Percentiles rank a stretch among this genome's conserved stretches.
Conservation (phyloP, 1,140 invertebrate species). For the Drosophila triauraria region DNA sequence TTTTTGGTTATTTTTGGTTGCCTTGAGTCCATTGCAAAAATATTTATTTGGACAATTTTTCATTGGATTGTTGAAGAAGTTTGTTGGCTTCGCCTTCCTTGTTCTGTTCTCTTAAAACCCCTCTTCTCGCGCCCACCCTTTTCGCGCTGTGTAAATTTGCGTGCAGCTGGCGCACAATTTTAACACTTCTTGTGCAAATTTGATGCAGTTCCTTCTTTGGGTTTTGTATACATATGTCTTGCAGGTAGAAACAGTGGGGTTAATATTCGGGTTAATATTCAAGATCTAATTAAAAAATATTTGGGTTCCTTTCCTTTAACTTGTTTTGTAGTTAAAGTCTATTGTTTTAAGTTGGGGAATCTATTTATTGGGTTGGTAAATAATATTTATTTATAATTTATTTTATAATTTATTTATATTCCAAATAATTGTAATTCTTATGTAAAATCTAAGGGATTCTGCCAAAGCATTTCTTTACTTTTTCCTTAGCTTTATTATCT, state of each 20-base stretch:
- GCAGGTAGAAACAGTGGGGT: slow-evolving; percentile 25
- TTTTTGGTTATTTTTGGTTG: slow-evolving; percentile 7
- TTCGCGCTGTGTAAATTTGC: slow-evolving; percentile 51
- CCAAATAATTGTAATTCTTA: no score
- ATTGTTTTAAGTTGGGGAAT: no score
- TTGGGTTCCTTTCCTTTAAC: background rate
- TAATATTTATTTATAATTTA: no score
- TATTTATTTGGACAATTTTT: slow-evolving; percentile 55
- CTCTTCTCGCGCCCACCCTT: background rate
- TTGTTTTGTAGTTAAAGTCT: no score
- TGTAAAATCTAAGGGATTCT: no score
- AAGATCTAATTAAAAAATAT: background rate
- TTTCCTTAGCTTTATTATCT: no score
- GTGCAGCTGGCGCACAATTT: slow-evolving; percentile 69
- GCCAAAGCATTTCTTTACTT: no score
- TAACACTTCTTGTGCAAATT: slow-evolving; percentile 78
- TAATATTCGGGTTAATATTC: no score
- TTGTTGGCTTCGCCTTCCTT: background rate
- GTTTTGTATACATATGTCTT: slow-evolving; percentile 32
- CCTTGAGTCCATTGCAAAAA: slow-evolving; percentile 41
- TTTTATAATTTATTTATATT: no score
- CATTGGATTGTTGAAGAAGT: slow-evolving; percentile 42
- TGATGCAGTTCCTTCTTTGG: slow-evolving; percentile 49
- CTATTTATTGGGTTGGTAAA: no score
- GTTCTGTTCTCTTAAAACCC: background rate